Evolutionary conservation across 2,797 vertebrate genomes (phyloP), one percentile per base, ranked within the genome.

Genomic region (Simalia tracyae): DNA sequence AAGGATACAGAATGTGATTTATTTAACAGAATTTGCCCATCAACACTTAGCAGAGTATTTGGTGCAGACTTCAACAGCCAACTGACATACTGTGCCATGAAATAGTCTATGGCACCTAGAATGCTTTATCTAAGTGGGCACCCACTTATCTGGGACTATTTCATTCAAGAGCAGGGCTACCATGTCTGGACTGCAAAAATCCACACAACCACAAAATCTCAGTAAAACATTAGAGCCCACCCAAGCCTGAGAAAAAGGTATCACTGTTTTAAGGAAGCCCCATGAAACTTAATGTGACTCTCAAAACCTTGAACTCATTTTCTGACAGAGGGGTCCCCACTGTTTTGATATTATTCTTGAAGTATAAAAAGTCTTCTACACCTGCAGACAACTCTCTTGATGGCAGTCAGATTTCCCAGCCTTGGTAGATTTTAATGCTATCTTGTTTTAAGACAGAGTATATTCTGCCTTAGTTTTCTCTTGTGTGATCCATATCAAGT

Each of bases 21-120:
- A 96, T 95, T 91, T 85, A 93, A 95, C 95, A 86, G 93, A 95
- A 95, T 95, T 95, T 93, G 89, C 90, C 95, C 94, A 95, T 88
- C 93, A 84, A 72, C 68, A n/a, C 91, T 93, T 72, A 96, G n/a
- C 56, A 89, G 84, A 92, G 56, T 14, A 31, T 59, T 68, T 86
- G 64, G 28, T 22, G 2, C 81, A 89, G 1, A 42, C 36, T 28
- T 66, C 28, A 84, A 26, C 31, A 42, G 54, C 14, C 66, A 68
- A 14, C n/a, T 15, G 5, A 15, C 4, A 5, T n/a, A n/a, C 2
- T 31, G 66, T 31, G 15, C n/a, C 31, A 12, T 1, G 5, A 15
- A 31, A 68, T 68, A 68, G 10, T 64, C 63, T 26, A 28, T 64
- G 63, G 63, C 26, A 22, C 60, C 22, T 15, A 72, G n/a, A 72